Conservation (phyloP, 2,888 invertebrate genomes). For the Myopa tessellatipennis region DNA sequence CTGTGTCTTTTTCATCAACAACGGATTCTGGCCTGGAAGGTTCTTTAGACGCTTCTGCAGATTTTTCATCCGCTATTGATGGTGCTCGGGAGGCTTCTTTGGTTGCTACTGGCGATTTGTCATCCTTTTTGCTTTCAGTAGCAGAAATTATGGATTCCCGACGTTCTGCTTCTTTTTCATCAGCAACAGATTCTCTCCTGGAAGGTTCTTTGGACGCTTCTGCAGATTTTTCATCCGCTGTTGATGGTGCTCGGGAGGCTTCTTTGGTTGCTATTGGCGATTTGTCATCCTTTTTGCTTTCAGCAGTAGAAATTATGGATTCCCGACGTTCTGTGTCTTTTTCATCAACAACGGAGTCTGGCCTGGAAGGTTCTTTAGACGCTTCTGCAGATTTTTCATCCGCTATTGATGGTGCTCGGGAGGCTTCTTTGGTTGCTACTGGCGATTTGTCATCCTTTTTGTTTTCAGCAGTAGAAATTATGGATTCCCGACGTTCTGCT, state of each 20-base stretch:
- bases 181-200: constrained; percentile 37
- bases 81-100: constrained; percentile 47
- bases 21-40: constrained; percentile 40
- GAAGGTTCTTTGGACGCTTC: constrained; percentile 38
- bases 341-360: constrained; percentile 33
- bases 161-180: constrained; percentile 2
- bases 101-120: constrained; percentile 1
- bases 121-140: constrained; percentile 36
- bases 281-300: constrained; percentile 44
- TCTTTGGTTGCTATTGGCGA: constrained; percentile 42
- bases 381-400: constrained; percentile 45
- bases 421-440: neutral
- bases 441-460: constrained; percentile 44
- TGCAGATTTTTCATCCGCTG: constrained; percentile 49
- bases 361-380: constrained; percentile 26
- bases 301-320: constrained; percentile 22
- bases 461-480: constrained; percentile 42
- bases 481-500: constrained; percentile 9
- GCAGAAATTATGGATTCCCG: neutral
- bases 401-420: constrained; percentile 21
- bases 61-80: constrained; percentile 36
- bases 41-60: constrained; percentile 36
- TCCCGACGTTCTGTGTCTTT: constrained; percentile 34
- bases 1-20: constrained; percentile 31
- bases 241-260: constrained; percentile 25